Evolutionary conservation across 2,888 invertebrate genomes (phyloP).

Genomic region (Protophormia terraenovae): DNA sequence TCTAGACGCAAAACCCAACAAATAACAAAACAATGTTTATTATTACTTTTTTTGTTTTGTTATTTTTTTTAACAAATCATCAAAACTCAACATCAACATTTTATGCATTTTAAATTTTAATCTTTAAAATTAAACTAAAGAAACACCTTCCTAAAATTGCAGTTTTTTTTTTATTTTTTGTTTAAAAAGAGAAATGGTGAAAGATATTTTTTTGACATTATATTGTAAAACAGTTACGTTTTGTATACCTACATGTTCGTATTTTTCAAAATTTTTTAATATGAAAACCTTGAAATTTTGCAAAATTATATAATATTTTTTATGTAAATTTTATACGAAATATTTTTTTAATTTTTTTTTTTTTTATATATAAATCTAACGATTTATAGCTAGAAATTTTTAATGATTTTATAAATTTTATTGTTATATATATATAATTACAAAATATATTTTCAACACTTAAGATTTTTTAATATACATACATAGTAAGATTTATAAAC

Average conservation of each 20-base stretch:
- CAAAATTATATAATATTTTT: background rate
- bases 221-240: background rate
- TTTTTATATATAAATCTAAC: background rate
- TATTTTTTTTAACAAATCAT: background rate
- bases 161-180: too few relatives aligned
- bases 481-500: too few relatives aligned
- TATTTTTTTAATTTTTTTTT: conserved; percentile 56
- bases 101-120: conserved; percentile 2
- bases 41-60: background rate
- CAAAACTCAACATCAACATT: background rate
- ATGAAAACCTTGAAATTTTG: background rate
- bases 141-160: background rate
- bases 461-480: too few relatives aligned
- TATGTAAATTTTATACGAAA: background rate
- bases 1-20: background rate
- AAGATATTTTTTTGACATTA: background rate
- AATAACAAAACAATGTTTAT: background rate
- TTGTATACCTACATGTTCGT: too few relatives aligned
- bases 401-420: background rate
- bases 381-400: background rate
- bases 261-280: background rate
- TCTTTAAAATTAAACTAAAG: background rate
- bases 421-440: too few relatives aligned
- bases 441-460: too few relatives aligned
- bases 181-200: background rate